Percentiles rank a stretch among this genome's conserved stretches.
Conservation (phyloP, 2,888 invertebrate species). For the Ischnura elegans region DNA sequence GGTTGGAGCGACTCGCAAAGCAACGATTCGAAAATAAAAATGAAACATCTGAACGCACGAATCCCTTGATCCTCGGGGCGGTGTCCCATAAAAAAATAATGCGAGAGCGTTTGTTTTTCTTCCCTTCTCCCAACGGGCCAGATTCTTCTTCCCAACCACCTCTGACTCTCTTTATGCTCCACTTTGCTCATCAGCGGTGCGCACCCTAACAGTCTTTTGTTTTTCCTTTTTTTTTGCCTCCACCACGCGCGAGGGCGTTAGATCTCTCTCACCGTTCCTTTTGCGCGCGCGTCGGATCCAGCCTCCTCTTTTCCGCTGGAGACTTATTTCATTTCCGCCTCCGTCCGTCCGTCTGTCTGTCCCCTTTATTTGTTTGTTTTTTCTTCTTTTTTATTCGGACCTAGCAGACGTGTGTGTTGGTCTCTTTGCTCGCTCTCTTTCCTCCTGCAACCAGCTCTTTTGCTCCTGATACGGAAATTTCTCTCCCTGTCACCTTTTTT, state of each 20-base stretch:
- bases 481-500: neutral
- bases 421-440: neutral
- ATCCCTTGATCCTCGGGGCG: neutral
- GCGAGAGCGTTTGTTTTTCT: neutral
- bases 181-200: neutral
- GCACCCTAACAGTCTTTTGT: neutral
- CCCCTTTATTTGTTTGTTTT: neutral
- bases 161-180: neutral
- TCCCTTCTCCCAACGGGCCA: neutral
- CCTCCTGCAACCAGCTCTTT: neutral
- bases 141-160: neutral
- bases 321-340: neutral
- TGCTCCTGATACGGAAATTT: neutral
- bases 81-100: slow-evolving; percentile 49
- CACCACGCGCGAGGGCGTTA: neutral
- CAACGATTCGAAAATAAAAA: neutral
- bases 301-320: neutral
- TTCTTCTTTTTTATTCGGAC: no score
- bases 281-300: neutral
- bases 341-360: neutral
- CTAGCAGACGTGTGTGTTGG: no score
- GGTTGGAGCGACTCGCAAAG: neutral
- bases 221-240: neutral
- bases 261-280: neutral
- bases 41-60: neutral